A percentile compares a stretch with the other conserved stretches of the same genome.
phyloP scores from a whole-genome alignment of 2,888 invertebrate genomes.

The Drosophila recens region DNA sequence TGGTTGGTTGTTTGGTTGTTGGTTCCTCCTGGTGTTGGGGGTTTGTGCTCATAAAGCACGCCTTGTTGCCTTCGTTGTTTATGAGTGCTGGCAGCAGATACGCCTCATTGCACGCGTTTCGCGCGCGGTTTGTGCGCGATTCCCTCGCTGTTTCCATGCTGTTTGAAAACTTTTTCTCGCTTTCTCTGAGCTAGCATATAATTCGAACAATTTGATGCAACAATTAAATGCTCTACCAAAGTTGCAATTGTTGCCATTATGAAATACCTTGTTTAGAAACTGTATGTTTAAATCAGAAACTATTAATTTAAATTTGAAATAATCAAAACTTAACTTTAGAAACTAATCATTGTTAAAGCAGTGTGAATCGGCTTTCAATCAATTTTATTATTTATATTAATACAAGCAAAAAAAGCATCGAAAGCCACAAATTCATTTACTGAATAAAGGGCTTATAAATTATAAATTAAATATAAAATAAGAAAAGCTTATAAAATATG shows the following conservation, averaged over 20 bases:
- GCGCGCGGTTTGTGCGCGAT: constrained; percentile 55
- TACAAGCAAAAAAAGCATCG: neutral
- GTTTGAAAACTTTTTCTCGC: constrained; percentile 40
- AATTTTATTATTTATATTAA: neutral
- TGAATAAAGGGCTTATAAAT: neutral
- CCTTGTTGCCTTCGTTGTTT: constrained; percentile 76
- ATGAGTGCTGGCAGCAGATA: constrained; percentile 60
- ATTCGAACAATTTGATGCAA: constrained; percentile 23
- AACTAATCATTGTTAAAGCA: neutral
- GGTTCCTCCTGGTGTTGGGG: constrained; percentile 1
- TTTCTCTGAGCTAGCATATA: constrained; percentile 24
- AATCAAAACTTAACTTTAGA: neutral
- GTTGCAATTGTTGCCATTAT: neutral
- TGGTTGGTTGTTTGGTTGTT: constrained; percentile 2
- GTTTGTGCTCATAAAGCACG: constrained; percentile 67
- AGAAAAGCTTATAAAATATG: neutral
- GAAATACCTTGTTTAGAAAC: neutral
- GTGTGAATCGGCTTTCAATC: neutral
- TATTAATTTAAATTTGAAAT: neutral
- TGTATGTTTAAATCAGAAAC: neutral
- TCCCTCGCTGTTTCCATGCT: constrained; percentile 38
- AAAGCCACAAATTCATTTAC: neutral
- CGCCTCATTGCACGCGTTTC: constrained; percentile 74
- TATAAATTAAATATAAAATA: neutral
- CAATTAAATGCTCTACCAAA: constrained; percentile 26